phyloP scores from a whole-genome alignment of 2,888 invertebrate species.

The Dichetophora obliterata region DNA sequence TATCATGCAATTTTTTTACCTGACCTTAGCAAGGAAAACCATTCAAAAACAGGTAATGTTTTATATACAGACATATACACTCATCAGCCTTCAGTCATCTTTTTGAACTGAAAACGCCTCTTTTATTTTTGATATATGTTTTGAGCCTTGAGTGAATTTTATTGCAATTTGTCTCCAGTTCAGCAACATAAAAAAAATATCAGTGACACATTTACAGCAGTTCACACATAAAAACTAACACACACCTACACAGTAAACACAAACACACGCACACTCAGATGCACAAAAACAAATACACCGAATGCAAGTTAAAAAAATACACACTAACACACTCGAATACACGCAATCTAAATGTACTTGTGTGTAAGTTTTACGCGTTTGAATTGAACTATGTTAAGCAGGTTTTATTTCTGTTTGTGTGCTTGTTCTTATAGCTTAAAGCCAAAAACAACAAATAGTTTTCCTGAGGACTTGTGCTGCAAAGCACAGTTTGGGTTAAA shows the following conservation, averaged over 20 bases:
- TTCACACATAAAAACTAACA: too few species aligned
- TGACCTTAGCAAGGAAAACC: conserved; percentile 31
- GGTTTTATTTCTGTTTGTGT: too few species aligned
- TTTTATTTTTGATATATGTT: not conserved
- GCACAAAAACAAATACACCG: not conserved
- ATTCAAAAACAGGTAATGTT: conserved; percentile 31
- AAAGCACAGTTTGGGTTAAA: too few species aligned
- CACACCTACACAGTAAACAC: too few species aligned
- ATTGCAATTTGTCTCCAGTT: conserved; percentile 30
- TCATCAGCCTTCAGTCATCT: not conserved
- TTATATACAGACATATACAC: not conserved
- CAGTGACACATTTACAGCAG: not conserved
- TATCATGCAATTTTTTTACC: not conserved
- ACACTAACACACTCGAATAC: too few species aligned
- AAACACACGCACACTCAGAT: not conserved
- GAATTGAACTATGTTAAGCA: too few species aligned
- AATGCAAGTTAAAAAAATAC: too few species aligned
- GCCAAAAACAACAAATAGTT: too few species aligned
- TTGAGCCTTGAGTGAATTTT: conserved; percentile 13
- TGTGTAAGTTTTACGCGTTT: too few species aligned
- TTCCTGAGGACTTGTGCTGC: too few species aligned
- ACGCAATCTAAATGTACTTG: too few species aligned
- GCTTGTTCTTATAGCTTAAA: too few species aligned
- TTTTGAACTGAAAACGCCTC: not conserved
- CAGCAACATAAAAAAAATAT: conserved; percentile 11